A percentile compares a stretch with the other conserved stretches of the same genome.
Conservation (phyloP, 2,797 vertebrate genomes). For the Pygocentrus nattereri region DNA sequence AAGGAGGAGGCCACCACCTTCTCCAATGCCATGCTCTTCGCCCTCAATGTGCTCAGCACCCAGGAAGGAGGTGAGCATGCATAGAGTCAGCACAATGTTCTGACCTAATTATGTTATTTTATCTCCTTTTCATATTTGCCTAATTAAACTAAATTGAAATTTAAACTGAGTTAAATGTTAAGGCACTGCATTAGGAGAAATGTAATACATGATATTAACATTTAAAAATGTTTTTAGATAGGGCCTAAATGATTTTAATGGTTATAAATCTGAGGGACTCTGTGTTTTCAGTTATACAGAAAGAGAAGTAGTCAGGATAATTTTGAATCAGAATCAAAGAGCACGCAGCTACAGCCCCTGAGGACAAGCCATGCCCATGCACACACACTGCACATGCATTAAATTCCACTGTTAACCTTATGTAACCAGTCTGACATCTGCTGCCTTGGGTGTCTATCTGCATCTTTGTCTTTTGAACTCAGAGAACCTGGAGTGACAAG, state of each 20-base stretch:
- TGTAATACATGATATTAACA: too few species aligned
- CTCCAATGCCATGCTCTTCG: conserved; percentile 97
- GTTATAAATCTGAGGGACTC: too few species aligned
- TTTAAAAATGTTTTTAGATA: too few species aligned
- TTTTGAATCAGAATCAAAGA: neutral
- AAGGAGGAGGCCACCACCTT: conserved; percentile 98
- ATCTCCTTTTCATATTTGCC: too few species aligned
- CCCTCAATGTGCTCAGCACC: conserved; percentile 93
- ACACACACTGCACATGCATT: conserved; percentile 16
- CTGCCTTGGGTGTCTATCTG: neutral
- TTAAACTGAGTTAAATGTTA: too few species aligned
- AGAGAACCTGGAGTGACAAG: neutral
- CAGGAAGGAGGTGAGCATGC: conserved; percentile 89
- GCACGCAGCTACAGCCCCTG: neutral
- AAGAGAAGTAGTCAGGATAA: too few species aligned
- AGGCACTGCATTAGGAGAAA: too few species aligned
- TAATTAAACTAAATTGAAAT: too few species aligned
- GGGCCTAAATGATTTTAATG: too few species aligned
- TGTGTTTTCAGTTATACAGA: too few species aligned
- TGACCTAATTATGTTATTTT: too few species aligned
- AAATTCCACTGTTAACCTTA: conserved; percentile 23
- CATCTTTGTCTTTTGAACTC: neutral
- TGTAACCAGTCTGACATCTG: conserved; percentile 14
- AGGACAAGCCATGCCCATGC: neutral
- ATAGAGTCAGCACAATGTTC: neutral